phyloP scores from a whole-genome alignment of 2,113 vertebrate genomes.

The Halcyon senegalensis region DNA sequence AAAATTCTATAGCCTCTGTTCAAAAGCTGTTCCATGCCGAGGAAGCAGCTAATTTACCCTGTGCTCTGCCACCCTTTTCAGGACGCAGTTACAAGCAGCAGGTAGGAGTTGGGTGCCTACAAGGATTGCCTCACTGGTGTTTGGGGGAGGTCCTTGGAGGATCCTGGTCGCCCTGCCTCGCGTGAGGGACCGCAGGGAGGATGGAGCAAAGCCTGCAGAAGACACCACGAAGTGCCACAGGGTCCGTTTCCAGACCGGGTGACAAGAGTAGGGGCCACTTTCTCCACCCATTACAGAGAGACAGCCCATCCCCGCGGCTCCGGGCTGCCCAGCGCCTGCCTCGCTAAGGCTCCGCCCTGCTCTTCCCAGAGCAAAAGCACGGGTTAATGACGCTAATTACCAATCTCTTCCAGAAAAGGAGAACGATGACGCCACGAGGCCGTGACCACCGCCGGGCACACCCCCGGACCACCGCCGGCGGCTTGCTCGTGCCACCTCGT shows the following conservation, averaged over 20 bases:
- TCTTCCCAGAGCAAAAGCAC: neutral
- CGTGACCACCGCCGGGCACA: accelerated
- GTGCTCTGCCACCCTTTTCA: neutral
- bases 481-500: conserved; percentile 26
- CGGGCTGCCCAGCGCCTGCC: neutral
- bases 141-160: neutral
- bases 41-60: neutral
- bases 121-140: neutral
- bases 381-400: no score
- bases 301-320: neutral
- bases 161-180: accelerated
- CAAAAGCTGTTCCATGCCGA: neutral
- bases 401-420: no score
- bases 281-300: neutral
- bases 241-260: accelerated
- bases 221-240: neutral
- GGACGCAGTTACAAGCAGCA: accelerated
- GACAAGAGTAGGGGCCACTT: neutral
- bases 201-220: neutral
- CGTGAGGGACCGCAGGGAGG: no score
- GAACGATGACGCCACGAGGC: neutral
- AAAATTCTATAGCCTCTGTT: neutral
- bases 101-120: neutral
- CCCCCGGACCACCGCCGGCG: neutral
- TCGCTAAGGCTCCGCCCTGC: neutral